Evolutionary conservation across 2,888 invertebrate species (phyloP), one percentile per base, ranked within the genome.

Genomic region (Anticlea derivata): DNA sequence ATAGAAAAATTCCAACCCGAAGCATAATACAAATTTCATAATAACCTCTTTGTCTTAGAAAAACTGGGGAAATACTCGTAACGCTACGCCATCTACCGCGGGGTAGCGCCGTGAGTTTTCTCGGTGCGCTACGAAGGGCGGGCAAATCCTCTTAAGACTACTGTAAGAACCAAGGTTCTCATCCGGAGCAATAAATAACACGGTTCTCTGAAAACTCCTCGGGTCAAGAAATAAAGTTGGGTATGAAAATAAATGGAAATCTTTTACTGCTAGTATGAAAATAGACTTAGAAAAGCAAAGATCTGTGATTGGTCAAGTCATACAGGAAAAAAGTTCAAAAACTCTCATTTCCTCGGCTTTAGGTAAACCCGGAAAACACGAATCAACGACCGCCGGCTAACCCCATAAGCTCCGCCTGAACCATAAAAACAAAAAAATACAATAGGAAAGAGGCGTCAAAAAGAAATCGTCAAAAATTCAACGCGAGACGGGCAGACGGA

Each of bases 341-440:
- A 64, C 58, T 65, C 58, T 43, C 57, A 58, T 66, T 68, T 58
- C 66, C 53, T 46, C 63, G 31, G 74, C 63, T 75, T 76, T 83
- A 85, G 82, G 83, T 82, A 83, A 78, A 79, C 69, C 60, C 75
- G 70, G 70, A 78, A 80, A 83, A 79, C 61, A 63, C 60, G 68
- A 80, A 73, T 73, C 72, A 66, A 69, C 64, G 70, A 80, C 80
- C 75, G 81, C 79, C 85, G 80, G 84, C 77, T 81, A 80, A 75
- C 86, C 84, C 83, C 83, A 80, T 80, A 86, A 86, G 87, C 88
- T 81, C 80, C 89, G 89, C 89, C 89, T 88, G 82, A 76, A 71
- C 65, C 53, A 66, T 66, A 75, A 78, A 87, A 59, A 83, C 83
- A 82, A 86, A 86, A 84, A 85, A 80, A 74, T 75, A 74, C 74